These are phyloP conservation scores for Oryzias curvinotus DNA, from an alignment of 2,113 vertebrate genomes.

Conservation along the genomic window DNA sequence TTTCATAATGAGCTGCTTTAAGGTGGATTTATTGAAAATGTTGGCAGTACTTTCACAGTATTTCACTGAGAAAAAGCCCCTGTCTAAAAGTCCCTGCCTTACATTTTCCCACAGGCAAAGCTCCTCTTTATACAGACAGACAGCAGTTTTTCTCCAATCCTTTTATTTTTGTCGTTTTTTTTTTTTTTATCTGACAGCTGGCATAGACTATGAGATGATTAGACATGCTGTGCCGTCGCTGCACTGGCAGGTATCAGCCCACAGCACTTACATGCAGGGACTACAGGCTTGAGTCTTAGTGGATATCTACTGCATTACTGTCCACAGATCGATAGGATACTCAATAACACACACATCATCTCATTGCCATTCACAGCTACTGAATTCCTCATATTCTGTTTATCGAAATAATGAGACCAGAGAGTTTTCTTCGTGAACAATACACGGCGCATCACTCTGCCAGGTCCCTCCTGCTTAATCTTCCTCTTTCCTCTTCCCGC, in stretches of 20 bases:
- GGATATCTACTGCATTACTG: constrained; percentile 12
- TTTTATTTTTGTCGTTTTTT: not conserved
- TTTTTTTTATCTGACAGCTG: not conserved
- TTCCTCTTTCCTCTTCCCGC: constrained; percentile 39
- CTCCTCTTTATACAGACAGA: constrained; percentile 1
- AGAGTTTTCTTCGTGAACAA: constrained; percentile 11
- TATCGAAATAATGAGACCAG: not conserved
- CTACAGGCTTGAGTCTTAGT: constrained; percentile 10
- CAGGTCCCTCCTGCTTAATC: constrained; percentile 14
- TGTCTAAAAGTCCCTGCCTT: constrained; percentile 9
- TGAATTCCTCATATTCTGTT: not conserved
- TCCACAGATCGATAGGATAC: constrained; percentile 40
- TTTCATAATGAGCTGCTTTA: constrained; percentile 49
- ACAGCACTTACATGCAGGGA: constrained; percentile 23
- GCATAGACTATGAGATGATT: constrained; percentile 19
- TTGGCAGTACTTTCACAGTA: constrained; percentile 19
- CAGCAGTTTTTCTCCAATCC: constrained; percentile 1
- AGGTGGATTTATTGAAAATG: constrained; percentile 15
- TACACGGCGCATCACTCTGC: constrained; percentile 3
- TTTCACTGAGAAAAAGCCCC: constrained; percentile 21
- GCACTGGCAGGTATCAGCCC: constrained; percentile 29
- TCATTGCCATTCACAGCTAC: not conserved
- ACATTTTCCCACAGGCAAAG: constrained; percentile 42
- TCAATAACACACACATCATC: constrained; percentile 13
- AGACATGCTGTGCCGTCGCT: constrained; percentile 19